These are phyloP conservation scores for Ctenodactylus gundi DNA, from an alignment of 2,113 vertebrate genomes.

Conservation along the genomic window DNA sequence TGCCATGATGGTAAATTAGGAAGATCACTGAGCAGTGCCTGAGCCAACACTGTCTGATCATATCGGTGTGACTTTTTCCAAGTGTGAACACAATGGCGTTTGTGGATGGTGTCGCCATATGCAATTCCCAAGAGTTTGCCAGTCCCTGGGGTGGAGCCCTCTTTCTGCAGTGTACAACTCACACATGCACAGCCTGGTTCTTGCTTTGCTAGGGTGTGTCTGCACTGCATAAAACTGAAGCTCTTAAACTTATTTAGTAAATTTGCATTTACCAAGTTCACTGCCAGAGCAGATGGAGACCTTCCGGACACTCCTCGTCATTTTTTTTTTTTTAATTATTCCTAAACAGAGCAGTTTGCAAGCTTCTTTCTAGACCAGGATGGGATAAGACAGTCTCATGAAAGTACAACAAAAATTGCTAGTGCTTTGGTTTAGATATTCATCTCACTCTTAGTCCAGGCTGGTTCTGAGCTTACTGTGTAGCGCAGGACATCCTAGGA, in stretches of 20 bases:
- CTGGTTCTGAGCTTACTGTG: no score
- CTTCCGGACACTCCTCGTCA: neutral
- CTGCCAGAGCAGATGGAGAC: neutral
- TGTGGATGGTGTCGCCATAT: neutral
- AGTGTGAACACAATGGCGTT: neutral
- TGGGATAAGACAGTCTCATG: neutral
- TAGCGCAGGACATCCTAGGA: no score
- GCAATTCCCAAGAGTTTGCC: neutral
- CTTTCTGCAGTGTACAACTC: neutral
- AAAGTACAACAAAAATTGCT: neutral
- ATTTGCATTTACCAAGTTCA: neutral
- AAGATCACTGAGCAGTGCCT: neutral
- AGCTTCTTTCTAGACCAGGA: neutral
- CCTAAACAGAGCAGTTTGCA: neutral
- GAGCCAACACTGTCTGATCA: neutral
- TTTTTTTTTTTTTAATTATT: neutral
- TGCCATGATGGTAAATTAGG: neutral
- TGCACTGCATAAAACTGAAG: neutral
- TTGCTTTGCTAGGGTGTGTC: neutral
- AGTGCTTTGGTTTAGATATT: neutral
- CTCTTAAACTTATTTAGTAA: neutral
- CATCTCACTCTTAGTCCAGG: neutral
- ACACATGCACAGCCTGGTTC: no score
- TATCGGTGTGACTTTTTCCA: neutral
- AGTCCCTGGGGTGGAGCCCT: fast-evolving